Percentiles rank a stretch among this genome's conserved stretches.
These are phyloP conservation scores for Parthenolecanium corni DNA, from an alignment of 2,888 invertebrate genomes.

Conservation along the genomic window DNA sequence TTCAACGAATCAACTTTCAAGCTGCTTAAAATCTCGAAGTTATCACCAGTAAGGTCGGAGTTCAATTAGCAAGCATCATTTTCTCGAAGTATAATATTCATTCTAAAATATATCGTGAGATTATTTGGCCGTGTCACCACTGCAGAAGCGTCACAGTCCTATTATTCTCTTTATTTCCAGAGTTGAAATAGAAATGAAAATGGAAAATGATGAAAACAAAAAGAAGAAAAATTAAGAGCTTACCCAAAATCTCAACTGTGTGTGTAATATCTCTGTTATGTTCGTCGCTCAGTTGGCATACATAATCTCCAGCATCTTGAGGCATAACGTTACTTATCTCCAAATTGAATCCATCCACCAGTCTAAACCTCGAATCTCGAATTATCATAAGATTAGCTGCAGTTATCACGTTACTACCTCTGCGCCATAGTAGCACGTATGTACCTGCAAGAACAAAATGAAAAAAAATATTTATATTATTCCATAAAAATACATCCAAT, in stretches of 20 bases:
- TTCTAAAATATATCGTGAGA: no score
- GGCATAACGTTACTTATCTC: conserved; percentile 58
- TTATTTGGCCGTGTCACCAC: no score
- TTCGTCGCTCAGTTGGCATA: conserved; percentile 60
- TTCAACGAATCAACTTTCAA: no score
- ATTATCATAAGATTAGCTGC: conserved; percentile 60
- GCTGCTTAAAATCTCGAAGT: no score
- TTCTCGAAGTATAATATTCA: no score
- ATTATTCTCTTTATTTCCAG: no score
- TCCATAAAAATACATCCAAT: neutral
- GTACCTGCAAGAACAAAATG: conserved; percentile 46
- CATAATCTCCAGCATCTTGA: conserved; percentile 59
- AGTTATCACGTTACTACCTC: conserved; percentile 56
- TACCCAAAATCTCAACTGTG: conserved; percentile 55
- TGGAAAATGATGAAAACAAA: no score
- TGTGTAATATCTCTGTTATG: conserved; percentile 57
- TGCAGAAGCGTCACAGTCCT: no score
- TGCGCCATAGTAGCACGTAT: conserved; percentile 54
- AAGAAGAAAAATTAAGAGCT: conserved; percentile 20
- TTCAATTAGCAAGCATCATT: no score
- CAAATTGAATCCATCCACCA: conserved; percentile 57
- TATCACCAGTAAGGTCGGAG: no score
- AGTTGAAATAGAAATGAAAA: no score
- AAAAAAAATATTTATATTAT: no score
- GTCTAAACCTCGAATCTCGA: conserved; percentile 52